These are phyloP conservation scores for Stramonita haemastoma DNA, from an alignment of 2,888 invertebrate species.

Conservation along the genomic window DNA sequence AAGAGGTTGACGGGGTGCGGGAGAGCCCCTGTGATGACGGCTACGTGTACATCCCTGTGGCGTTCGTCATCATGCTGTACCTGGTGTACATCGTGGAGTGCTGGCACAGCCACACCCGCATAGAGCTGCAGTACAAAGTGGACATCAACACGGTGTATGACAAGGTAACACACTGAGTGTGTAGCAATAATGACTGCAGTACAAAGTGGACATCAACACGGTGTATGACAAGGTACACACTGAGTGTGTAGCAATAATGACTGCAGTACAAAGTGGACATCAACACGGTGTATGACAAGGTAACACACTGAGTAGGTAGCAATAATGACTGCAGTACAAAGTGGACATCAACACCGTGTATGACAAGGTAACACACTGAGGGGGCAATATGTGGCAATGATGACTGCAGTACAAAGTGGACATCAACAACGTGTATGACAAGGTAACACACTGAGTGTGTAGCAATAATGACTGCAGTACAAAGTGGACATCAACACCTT, in stretches of 20 bases:
- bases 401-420: conserved; percentile 82
- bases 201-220: conserved; percentile 83
- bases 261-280: conserved; percentile 82
- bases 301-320: too few relatives aligned
- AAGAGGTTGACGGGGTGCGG: conserved; percentile 60
- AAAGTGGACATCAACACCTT: conserved; percentile 84
- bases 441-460: too few relatives aligned
- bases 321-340: conserved; percentile 67
- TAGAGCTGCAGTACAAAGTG: conserved; percentile 82
- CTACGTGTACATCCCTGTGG: conserved; percentile 89
- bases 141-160: conserved; percentile 85
- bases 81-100: conserved; percentile 90
- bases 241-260: too few relatives aligned
- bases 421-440: conserved; percentile 84
- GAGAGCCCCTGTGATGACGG: conserved; percentile 89
- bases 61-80: conserved; percentile 88
- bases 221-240: conserved; percentile 81
- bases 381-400: too few relatives aligned
- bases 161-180: conserved; percentile 34
- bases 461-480: conserved; percentile 58
- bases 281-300: conserved; percentile 82
- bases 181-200: conserved; percentile 75
- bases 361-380: conserved; percentile 69
- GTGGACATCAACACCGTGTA: conserved; percentile 84
- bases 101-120: conserved; percentile 87